Base-by-base conservation (phyloP, 2,113 vertebrate species). In the Myocastor coypus region DNA sequence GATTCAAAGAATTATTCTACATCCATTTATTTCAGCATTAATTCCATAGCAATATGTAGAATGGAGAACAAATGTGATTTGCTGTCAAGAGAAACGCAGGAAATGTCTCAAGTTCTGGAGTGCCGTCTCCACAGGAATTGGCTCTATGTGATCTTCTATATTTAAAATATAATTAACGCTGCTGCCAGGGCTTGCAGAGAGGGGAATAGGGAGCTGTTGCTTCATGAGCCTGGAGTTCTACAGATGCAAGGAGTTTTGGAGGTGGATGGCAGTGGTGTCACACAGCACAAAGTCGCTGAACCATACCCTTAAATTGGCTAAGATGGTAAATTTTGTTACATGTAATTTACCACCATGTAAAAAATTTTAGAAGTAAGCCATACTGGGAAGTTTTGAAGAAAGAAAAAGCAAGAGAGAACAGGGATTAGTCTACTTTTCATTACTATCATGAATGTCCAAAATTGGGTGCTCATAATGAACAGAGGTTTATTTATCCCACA, bases 31-130 rank as follows among this genome's bases (percentile, higher is more conserved):
- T 92, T 89, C 59, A 68, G 75, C 61, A 83, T 93, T 87, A 89
- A 95, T 84, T 96, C 73, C 85, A 64, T 77, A 87, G 93, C 66
- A 68, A 69, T 68, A 68, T 32, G 12, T n/a, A 91, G 71, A 75
- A 93, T 40, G 57, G 87, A 82, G 30, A 83, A 69, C 37, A 93
- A 57, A 90, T 81, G 64, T 57, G 85, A 92, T 92, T 75, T 95
- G 52, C 50, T 83, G 19, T 32, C 55, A 75, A 3, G 34, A 59
- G 32, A 83, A 61, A 10, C 5, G 32, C 61, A 61, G 59, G 61
- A 52, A 81, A 55, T 26, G 4, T 66, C 82, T 87, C 86, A 63
- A 19, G 4, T 59, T 87, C 71, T 81, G 7, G 50, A 40, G n/a
- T 13, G 13, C 57, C 20, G 34, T 34, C 84, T 87, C 80, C 64